Evolutionary conservation across 2,888 invertebrate genomes (phyloP), one percentile per base, ranked within the genome.

Genomic region (Octonoba sinensis): DNA sequence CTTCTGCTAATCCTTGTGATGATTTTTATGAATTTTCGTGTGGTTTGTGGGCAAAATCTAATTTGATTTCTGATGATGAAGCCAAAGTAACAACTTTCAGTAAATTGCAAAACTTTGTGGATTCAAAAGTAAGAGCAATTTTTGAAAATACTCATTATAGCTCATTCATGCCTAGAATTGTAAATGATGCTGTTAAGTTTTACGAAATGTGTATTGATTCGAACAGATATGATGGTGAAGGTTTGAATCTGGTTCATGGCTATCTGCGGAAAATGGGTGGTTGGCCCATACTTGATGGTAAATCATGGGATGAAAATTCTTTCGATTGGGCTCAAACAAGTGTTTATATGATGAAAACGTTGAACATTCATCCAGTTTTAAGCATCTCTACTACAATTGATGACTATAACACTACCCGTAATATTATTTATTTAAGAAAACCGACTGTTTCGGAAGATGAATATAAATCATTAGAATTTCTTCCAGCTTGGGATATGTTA

Each of bases 21-120:
- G 54, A 82, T 69, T 82, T 82, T 47, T 77, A 82, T 22, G 44
- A 62, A 18, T 82, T 77, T 27, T 44, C 76, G 6, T 82, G 82
- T 22, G 77, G 82, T 16, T 12, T 44, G 36, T 82, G 82, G 82
- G 0, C 44, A 1, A 18, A 71, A 36, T 60, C 47, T 49, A 47
- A 70, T 47, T 6, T 27, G 8, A 49, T 81, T 11, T 6, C 27
- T 8, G 11, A 11, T 15, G 24, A 56, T 47, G 22, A 65, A 46
- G 15, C 6, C 1, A n/a, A n/a, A 16, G 27, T 67, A 6, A 67
- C 66, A 15, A 20, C 49, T 20, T 76, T 72, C 54, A 24, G 11
- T 1, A 12, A 67, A 24, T 49, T 77, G 12, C 47, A 64, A 20
- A 15, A 54, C 2, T 20, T 15, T 18, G 56, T 77, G 15, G 16